Conservation (phyloP, 2,888 invertebrate species). For the Gryllus longicercus region DNA sequence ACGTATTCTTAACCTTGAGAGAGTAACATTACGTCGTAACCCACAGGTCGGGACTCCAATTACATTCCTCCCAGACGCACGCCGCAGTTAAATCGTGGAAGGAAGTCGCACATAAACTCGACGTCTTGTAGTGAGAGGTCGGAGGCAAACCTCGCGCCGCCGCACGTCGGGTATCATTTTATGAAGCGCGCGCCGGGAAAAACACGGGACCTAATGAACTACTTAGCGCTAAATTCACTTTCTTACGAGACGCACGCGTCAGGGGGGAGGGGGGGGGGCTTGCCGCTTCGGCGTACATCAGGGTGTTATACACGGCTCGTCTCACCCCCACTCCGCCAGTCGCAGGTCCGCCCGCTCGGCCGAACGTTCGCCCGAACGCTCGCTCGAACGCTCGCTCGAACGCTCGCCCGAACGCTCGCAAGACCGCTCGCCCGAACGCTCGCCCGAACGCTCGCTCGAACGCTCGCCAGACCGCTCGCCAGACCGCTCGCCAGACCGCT, state of each 20-base stretch:
- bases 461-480: too few relatives aligned
- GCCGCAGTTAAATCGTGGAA: neutral
- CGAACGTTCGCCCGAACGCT: neutral
- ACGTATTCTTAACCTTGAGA: too few relatives aligned
- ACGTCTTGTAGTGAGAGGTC: neutral
- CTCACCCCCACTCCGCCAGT: too few relatives aligned
- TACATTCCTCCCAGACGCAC: neutral
- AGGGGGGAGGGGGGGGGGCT: too few relatives aligned
- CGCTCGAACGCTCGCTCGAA: neutral
- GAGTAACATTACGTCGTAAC: neutral
- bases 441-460: too few relatives aligned
- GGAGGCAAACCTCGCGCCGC: neutral
- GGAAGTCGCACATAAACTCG: constrained; percentile 8
- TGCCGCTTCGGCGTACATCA: too few relatives aligned
- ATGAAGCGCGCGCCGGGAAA: neutral
- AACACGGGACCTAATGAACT: constrained; percentile 17
- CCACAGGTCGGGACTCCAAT: neutral
- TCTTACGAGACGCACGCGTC: neutral
- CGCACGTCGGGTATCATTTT: neutral
- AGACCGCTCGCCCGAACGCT: too few relatives aligned
- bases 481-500: rapidly evolving
- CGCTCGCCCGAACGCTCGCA: too few relatives aligned
- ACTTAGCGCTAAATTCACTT: neutral
- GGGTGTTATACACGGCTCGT: too few relatives aligned
- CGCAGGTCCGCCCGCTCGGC: neutral